A percentile compares a stretch with the other conserved stretches of the same genome.
These are phyloP conservation scores for Archocentrus centrarchus DNA, from an alignment of 2,113 vertebrate genomes.

Conservation along the genomic window DNA sequence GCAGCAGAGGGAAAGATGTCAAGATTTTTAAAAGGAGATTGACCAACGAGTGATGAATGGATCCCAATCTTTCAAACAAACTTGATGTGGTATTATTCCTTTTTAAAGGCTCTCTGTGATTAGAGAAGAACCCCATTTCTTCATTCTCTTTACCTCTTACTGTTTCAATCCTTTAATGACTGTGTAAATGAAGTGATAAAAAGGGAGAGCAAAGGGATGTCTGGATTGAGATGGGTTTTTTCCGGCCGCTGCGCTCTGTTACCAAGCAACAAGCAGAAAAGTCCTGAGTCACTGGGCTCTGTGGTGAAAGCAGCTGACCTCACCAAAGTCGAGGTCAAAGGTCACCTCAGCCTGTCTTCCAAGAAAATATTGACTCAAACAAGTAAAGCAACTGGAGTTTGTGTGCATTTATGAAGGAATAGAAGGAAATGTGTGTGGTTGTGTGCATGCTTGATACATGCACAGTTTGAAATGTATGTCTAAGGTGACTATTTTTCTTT, in stretches of 20 bases:
- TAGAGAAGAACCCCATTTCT: conserved; percentile 1
- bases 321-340: conserved; percentile 37
- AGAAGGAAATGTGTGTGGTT: neutral
- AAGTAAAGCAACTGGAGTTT: conserved; percentile 21
- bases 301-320: conserved; percentile 56
- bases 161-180: conserved; percentile 25
- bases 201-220: conserved; percentile 18
- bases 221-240: conserved; percentile 45
- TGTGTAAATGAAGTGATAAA: conserved; percentile 45
- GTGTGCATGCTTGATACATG: neutral
- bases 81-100: conserved; percentile 4
- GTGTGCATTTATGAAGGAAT: neutral
- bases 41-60: conserved; percentile 12
- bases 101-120: conserved; percentile 25
- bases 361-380: conserved; percentile 48
- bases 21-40: conserved; percentile 2
- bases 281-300: conserved; percentile 59
- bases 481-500: conserved; percentile 22
- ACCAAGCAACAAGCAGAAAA: conserved; percentile 68
- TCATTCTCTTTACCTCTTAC: neutral
- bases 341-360: conserved; percentile 33
- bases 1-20: conserved; percentile 24
- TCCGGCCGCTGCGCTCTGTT: conserved; percentile 52
- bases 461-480: conserved; percentile 17
- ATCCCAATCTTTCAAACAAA: conserved; percentile 7